These are phyloP conservation scores for Notodromas monacha DNA, from an alignment of 2,888 invertebrate genomes.

Conservation along the genomic window DNA sequence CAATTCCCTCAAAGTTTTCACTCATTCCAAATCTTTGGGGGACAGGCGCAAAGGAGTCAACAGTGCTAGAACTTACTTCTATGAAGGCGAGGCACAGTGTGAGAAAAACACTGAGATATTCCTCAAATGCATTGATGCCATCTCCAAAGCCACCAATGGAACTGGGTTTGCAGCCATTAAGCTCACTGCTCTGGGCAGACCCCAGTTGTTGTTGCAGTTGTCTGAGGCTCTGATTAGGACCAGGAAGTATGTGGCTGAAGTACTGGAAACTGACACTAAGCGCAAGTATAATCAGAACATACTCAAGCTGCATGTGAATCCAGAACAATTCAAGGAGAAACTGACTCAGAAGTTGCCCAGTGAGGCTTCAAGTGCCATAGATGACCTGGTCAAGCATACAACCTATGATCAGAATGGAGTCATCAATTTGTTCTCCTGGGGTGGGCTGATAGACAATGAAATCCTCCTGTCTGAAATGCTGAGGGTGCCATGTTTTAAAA, in stretches of 20 bases:
- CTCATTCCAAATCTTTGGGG: too few species aligned
- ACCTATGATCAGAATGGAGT: conserved; percentile 77
- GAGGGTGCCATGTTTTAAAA: conserved; percentile 64
- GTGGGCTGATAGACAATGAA: conserved; percentile 73
- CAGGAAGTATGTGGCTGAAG: conserved; percentile 65
- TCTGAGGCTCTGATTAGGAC: conserved; percentile 90
- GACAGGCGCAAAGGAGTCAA: conserved; percentile 77
- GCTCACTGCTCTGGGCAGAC: conserved; percentile 80
- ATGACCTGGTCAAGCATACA: conserved; percentile 33
- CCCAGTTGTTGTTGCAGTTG: conserved; percentile 77
- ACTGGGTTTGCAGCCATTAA: conserved; percentile 92
- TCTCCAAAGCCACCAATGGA: conserved; percentile 33
- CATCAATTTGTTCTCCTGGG: conserved; percentile 92
- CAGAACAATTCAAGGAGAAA: conserved; percentile 52
- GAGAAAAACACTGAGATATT: conserved; percentile 90
- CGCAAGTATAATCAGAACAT: conserved; percentile 46
- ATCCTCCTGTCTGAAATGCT: conserved; percentile 67
- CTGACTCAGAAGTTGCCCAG: too few species aligned
- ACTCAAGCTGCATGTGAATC: conserved; percentile 48
- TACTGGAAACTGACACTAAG: conserved; percentile 32
- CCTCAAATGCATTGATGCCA: conserved; percentile 72
- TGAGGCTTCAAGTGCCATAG: conserved; percentile 28
- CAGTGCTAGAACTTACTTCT: conserved; percentile 89
- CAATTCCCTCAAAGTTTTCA: too few species aligned
- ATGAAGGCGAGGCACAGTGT: conserved; percentile 85